Conservation (phyloP, 2,113 vertebrate species). For the Stomatorhinus ivindoensis region DNA sequence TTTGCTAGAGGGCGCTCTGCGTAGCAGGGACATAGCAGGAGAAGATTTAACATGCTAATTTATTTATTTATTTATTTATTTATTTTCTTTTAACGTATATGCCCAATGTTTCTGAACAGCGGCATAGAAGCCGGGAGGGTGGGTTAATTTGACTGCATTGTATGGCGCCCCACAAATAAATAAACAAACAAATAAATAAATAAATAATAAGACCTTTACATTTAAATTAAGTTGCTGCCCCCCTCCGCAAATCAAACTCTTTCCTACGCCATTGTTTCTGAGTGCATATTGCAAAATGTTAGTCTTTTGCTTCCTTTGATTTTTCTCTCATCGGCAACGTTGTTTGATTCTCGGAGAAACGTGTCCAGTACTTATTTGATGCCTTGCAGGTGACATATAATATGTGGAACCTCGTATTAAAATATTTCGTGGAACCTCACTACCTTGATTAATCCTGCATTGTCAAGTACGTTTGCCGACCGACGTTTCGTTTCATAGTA, state of each 20-base stretch:
- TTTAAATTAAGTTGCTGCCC: background rate
- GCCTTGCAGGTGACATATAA: background rate
- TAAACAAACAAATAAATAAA: background rate
- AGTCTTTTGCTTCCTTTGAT: background rate
- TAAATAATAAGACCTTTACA: background rate
- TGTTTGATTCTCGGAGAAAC: background rate
- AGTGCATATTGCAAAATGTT: background rate
- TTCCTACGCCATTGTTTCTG: background rate
- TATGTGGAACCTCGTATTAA: background rate
- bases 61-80: background rate
- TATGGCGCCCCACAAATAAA: background rate
- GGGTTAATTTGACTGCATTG: background rate
- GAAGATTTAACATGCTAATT: conserved; percentile 39
- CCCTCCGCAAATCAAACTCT: background rate
- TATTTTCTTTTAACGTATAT: background rate
- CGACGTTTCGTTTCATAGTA: background rate
- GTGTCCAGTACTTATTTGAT: background rate
- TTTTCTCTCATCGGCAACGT: background rate
- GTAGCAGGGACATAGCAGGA: conserved; percentile 64
- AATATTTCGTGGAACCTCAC: background rate
- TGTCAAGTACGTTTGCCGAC: background rate
- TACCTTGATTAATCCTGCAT: background rate
- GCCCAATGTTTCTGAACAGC: background rate
- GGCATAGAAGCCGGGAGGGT: background rate
- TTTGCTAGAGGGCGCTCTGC: conserved; percentile 93